Conservation (phyloP, 2,113 vertebrate genomes). For the Gyps fulvus region DNA sequence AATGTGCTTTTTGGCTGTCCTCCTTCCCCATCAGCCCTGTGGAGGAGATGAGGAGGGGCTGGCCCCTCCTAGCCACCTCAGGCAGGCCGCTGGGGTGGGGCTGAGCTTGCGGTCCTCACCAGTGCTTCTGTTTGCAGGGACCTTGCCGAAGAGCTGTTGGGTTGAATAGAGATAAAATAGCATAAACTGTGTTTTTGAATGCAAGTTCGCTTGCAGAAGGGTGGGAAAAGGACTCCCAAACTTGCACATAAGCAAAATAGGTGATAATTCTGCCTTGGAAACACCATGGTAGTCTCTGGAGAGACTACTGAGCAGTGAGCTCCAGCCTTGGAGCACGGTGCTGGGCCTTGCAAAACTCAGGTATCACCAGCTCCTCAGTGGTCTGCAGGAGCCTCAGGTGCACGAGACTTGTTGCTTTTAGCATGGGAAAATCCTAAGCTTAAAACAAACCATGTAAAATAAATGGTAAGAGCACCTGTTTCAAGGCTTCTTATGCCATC, state of each 20-base stretch:
- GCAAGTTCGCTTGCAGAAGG: not conserved
- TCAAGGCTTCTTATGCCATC: not conserved
- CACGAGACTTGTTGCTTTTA: not conserved
- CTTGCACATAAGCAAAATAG: not conserved
- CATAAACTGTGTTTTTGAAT: not conserved
- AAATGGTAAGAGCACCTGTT: not conserved
- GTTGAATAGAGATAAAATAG: not conserved
- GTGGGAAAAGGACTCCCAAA: not conserved
- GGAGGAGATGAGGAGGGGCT: not conserved
- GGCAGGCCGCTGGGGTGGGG: not conserved
- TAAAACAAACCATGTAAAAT: not conserved
- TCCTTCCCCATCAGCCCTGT: not conserved
- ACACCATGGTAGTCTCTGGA: not conserved
- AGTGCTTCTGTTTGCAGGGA: not conserved
- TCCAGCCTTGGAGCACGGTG: fast-evolving
- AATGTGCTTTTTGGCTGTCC: fast-evolving
- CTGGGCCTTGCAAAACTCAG: not conserved
- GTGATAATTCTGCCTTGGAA: not conserved
- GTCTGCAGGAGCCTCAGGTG: not conserved
- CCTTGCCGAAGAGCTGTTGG: fast-evolving
- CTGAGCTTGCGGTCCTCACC: not conserved
- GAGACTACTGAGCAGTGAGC: fast-evolving
- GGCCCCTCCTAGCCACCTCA: not conserved
- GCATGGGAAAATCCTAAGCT: not conserved
- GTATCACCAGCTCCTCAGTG: not conserved